A percentile compares a stretch with the other conserved stretches of the same genome.
phyloP scores from a whole-genome alignment of 2,888 invertebrate genomes.

The Eudemis profundana region DNA sequence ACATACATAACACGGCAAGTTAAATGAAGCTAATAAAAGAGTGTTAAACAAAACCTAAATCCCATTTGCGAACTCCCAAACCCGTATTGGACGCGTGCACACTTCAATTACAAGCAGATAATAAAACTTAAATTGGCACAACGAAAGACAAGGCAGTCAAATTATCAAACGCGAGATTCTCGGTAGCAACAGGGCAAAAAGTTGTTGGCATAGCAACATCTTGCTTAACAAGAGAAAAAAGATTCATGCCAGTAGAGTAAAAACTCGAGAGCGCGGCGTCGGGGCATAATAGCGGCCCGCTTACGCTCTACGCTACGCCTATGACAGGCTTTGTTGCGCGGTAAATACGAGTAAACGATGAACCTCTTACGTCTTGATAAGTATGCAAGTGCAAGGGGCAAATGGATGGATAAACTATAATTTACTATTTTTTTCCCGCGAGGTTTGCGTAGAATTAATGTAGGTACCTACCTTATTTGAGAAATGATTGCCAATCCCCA shows the following conservation, averaged over 20 bases:
- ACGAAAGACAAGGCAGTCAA: slow-evolving; percentile 33
- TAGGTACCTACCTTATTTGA: too few species aligned
- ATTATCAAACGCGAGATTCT: slow-evolving; percentile 37
- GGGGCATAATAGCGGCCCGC: slow-evolving; percentile 19
- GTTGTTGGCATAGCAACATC: slow-evolving; percentile 43
- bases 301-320: slow-evolving; percentile 14
- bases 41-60: too few species aligned
- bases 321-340: too few species aligned
- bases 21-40: too few species aligned
- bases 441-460: too few species aligned
- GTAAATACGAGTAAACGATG: too few species aligned
- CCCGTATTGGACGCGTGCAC: not conserved
- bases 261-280: slow-evolving; percentile 17
- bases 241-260: slow-evolving; percentile 28
- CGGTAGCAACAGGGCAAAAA: slow-evolving; percentile 37
- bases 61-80: not conserved
- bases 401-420: too few species aligned
- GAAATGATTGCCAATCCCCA: too few species aligned
- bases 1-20: too few species aligned
- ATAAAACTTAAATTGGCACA: slow-evolving; percentile 42
- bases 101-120: slow-evolving; percentile 20
- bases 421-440: too few species aligned
- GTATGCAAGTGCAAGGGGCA: too few species aligned
- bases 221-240: slow-evolving; percentile 40
- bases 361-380: too few species aligned